Evolutionary conservation across 1,140 invertebrate genomes (phyloP), one percentile per base, ranked within the genome.

Genomic region (Episyrphus balteatus): DNA sequence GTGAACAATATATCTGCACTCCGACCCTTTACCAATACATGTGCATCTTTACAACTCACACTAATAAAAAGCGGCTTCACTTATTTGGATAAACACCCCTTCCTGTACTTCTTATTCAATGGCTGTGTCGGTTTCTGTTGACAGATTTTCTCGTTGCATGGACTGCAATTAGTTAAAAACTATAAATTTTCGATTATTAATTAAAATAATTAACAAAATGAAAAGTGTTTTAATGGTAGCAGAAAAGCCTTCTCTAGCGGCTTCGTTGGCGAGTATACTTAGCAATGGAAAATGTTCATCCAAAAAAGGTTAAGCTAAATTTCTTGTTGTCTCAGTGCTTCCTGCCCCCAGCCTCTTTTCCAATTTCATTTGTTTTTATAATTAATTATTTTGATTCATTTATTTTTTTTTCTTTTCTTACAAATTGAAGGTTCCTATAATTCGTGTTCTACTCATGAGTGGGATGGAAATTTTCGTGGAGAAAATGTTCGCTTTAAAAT

Each of bases 151-250:
- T 26, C 3, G 8, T 26, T 8, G 8, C 21, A 26, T 26, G 21
- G 8, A 26, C 3, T 26, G 21, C 21, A 26, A 26, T 26, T 8
- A 5, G 21, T 26, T 26, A 5, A 5, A 26, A 26, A 26, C 21
- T 26, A 26, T 26, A 5, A 26, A 26, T 26, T 8, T 5, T 5
- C 21, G 8, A 26, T 26, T 26, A 8, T 26, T 5, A 8, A 36
- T 36, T 36, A 36, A 3, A 36, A 36, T 36, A n/a, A 12, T 36
- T 5, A 12, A 41, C 6, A 36, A 15, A 3, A 91, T 92, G 92
- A 92, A 86, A 70, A 86, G 79, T 8, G 92, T 91, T 34, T 80
- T 99, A 54, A 99, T 99, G 96, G 92, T 99, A 50, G 96, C 97
- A 53, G 97, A 99, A 70, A 99, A 99, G 80, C 97, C 96, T 9